Evolutionary conservation across 2,113 vertebrate species (phyloP).

Genomic region (Triplophysa rosa): DNA sequence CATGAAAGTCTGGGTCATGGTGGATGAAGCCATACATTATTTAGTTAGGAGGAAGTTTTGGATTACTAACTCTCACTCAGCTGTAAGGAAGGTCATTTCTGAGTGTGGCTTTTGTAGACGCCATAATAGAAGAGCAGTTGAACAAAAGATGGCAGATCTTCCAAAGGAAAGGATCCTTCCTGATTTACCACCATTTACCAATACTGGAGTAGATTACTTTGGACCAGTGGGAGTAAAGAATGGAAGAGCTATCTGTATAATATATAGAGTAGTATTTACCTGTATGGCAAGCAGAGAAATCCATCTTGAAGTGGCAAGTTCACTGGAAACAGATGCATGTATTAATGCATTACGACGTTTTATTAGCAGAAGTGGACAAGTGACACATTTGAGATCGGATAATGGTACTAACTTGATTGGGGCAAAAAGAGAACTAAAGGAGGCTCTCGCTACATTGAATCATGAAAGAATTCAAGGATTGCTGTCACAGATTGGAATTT

Average conservation of each 20-base stretch:
- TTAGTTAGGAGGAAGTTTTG: neutral
- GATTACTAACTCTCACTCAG: too few species aligned
- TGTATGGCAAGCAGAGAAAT: neutral
- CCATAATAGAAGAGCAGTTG: neutral
- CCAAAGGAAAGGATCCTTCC: neutral
- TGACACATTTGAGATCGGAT: neutral
- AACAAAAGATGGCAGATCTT: slow-evolving; percentile 1
- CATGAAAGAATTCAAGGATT: too few species aligned
- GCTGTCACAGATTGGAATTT: too few species aligned
- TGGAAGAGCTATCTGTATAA: too few species aligned
- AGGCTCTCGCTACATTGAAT: too few species aligned
- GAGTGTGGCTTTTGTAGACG: neutral
- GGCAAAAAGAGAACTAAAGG: too few species aligned
- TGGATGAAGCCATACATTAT: neutral
- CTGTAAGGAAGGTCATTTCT: too few species aligned
- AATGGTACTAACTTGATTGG: too few species aligned
- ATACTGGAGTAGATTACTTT: too few species aligned
- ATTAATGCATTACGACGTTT: neutral
- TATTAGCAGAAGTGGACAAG: neutral
- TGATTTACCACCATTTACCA: too few species aligned
- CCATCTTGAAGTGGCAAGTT: neutral
- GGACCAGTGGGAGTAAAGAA: neutral
- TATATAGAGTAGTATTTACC: neutral
- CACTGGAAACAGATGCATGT: neutral
- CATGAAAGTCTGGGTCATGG: neutral